Base-by-base conservation (phyloP, 2,888 invertebrate genomes). In the Tetranychus truncatus region DNA sequence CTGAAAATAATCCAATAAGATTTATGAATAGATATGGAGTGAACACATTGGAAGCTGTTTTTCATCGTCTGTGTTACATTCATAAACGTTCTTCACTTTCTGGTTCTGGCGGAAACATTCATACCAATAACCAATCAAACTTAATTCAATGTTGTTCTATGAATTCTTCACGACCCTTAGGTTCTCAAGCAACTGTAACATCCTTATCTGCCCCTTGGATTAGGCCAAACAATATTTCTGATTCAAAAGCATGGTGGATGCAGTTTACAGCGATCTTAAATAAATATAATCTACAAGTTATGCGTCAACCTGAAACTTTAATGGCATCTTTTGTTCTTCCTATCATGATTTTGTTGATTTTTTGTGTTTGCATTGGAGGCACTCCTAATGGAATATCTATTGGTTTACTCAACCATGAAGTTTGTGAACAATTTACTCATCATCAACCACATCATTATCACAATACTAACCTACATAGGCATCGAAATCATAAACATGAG, bases 321-420 rank as follows among this genome's bases (percentile, higher is more conserved):
- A 18, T 74, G 4, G 74, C 67, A 4, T 45, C 24, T 5, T 67
- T 67, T 46, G 21, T 74, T 9, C 44, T 74, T 7, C 74, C 74
- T n/a, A 67, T 74, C 11, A 67, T 74, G 7, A 45, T 20, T 18
- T 45, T 74, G 20, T 20, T 67, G 18, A 20, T 74, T 9, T 74
- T 74, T 69, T 74, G 74, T 45, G 20, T 74, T 44, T 74, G 74
- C 74, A 69, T 74, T 45, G 74, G 74, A 20, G 45, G 74, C 4
- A 74, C 74, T 44, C 74, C 74, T n/a, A 44, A 21, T 21, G 69
- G 46, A 11, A 9, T 74, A 9, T 6, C 66, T 8, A 45, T 74
- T 18, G 74, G 45, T 9, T 6, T 74, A 8, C 34, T 74, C 5
- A 74, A 74, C 34, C 24, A 74, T 18, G 74, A 74, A 21, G 11